Base-by-base conservation (phyloP, 1,140 invertebrate genomes). In the Yoshiicerus persimilis region DNA sequence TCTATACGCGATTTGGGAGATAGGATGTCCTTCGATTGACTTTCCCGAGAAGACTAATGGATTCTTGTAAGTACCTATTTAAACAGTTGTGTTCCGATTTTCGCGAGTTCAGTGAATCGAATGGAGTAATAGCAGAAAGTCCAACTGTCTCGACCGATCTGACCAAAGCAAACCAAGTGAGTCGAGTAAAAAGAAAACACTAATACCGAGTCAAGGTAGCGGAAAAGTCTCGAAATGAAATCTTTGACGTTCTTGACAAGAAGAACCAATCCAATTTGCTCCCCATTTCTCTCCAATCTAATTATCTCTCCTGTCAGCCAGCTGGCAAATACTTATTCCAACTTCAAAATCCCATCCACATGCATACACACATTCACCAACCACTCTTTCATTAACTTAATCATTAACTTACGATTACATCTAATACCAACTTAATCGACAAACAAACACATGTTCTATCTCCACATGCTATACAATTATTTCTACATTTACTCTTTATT, bases 161-260 rank as follows among this genome's bases (percentile, higher is more conserved):
- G 3, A 16, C 13, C 16, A n/a, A 16, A 56, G 47, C 13, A 16
- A 56, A 1, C 8, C 5, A 16, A 56, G 20, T 16, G 13, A 56
- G 47, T 56, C 20, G 47, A 16, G 23, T 30, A 70, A 70, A 70
- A 30, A 3, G 25, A 70, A 70, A 70, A 70, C 23, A 30, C 23
- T 70, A 70, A 70, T 70, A 70, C n/a, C 38, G 8, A n/a, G 13
- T 56, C 47, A 56, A 1, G 20, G 27, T 25, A 25, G 23, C 23
- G 64, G 23, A 70, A 70, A 83, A 83, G 77, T 36, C 77, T 83
- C 77, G n/a, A 83, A 83, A 83, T 34, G 77, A 83, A 83, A 83
- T 83, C 77, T 38, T 83, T 39, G 36, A 83, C 77, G 36, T 36
- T 36, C 30, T 83, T 38, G 27, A 83, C 77, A 32, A 83, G 77